Evolutionary conservation across 2,797 vertebrate genomes (phyloP).

Genomic region (Megaceryle alcyon): DNA sequence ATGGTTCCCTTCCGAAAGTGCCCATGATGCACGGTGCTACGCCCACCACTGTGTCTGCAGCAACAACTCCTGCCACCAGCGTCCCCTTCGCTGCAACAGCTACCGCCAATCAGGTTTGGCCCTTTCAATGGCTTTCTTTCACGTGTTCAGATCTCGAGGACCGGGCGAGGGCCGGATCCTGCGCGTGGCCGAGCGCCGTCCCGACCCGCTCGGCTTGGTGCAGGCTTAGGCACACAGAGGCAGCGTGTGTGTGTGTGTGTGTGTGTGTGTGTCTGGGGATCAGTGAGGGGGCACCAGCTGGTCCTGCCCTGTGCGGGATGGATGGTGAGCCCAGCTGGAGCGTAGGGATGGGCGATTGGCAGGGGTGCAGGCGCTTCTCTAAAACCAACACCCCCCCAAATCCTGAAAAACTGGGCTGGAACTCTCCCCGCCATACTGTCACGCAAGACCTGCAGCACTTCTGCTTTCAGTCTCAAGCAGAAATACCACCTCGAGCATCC

Average conservation of each 20-base stretch:
- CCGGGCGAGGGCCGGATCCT: conserved; percentile 28
- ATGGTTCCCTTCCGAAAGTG: conserved; percentile 96
- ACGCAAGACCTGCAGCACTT: background rate
- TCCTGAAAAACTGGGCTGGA: background rate
- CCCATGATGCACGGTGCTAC: conserved; percentile 99
- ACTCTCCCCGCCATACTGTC: rapidly evolving
- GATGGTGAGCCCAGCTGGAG: background rate
- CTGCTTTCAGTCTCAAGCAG: conserved; percentile 54
- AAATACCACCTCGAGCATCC: conserved; percentile 20
- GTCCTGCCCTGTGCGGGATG: background rate
- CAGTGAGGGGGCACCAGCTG: background rate
- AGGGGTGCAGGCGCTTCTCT: background rate
- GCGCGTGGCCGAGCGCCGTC: background rate
- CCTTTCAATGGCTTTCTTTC: conserved; percentile 91
- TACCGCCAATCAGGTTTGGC: conserved; percentile 98
- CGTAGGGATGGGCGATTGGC: conserved; percentile 49
- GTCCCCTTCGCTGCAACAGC: conserved; percentile 96
- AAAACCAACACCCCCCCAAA: background rate
- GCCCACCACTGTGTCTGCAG: conserved; percentile 97
- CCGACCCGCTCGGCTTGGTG: background rate
- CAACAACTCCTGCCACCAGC: conserved; percentile 96
- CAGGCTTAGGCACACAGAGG: conserved; percentile 15
- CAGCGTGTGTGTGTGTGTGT: conserved; percentile 12
- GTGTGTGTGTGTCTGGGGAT: conserved; percentile 14
- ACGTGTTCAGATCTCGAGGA: conserved; percentile 80